phyloP scores from a whole-genome alignment of 64 coral and sea anemone species.

The Montipora capricornis region DNA sequence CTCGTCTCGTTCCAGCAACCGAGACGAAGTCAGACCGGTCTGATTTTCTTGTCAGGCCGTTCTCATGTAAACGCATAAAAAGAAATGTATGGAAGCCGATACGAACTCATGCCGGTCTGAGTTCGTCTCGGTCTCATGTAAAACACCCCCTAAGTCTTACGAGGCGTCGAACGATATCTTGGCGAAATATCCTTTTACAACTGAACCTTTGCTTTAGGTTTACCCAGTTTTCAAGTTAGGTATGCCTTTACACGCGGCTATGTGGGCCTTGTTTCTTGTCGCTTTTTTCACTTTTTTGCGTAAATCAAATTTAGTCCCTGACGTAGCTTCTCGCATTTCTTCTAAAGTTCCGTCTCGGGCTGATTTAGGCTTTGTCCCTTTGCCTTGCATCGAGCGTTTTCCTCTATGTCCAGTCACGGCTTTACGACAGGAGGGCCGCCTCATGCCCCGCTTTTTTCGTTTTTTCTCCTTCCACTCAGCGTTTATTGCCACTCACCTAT shows the following conservation, averaged over 20 bases:
- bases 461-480: neutral
- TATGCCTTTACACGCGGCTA: neutral
- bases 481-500: neutral
- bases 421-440: too few species aligned
- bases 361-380: neutral
- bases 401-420: constrained; percentile 15
- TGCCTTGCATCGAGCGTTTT: neutral
- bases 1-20: too few species aligned
- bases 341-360: neutral
- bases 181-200: neutral
- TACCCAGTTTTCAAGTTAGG: neutral
- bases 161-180: neutral
- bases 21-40: too few species aligned
- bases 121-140: too few species aligned
- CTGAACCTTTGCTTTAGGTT: neutral
- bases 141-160: neutral
- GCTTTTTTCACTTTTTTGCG: constrained; percentile 9
- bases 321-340: neutral
- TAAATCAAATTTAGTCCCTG: constrained; percentile 8
- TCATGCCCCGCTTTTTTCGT: constrained; percentile 9
- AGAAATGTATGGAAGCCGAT: too few species aligned
- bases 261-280: neutral
- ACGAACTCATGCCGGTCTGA: too few species aligned
- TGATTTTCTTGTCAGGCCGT: too few species aligned
- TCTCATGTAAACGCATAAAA: too few species aligned